Evolutionary conservation across 2,888 invertebrate species (phyloP), one percentile per base, ranked within the genome.

Genomic region (Chalcis sispes): DNA sequence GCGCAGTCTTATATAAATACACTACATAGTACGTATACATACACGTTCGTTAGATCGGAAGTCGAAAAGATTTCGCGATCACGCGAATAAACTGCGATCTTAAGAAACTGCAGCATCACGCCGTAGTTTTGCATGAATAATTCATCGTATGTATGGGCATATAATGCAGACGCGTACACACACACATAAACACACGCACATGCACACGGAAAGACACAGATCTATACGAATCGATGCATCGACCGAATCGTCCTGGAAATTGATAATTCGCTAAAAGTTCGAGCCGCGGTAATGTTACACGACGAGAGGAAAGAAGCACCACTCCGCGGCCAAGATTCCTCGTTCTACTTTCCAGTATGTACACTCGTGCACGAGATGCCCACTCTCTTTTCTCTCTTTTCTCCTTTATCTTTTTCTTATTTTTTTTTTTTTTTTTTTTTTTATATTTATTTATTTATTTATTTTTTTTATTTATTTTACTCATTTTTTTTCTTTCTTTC

Each of bases 311-410:
- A 61, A 42, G 8, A 58, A 29, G n/a, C 15, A 29, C 32, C 32
- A 32, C 3, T 18, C 42, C 32, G 58, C 46, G 70, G 72, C 59
- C 76, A 72, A 76, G 72, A 62, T 77, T 72, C 20, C 40, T 20
- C 48, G 62, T 20, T 74, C 61, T n/a, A 75, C 72, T 67, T 70
- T 64, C 64, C 13, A 5, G 50, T 5, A 2, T 10, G 18, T 27
- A n/a, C 25, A 58, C 15, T 15, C 8, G 46, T 46, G n/a, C 46
- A n/a, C n/a, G 3, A 8, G 20, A 15, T 48, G 61, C 70, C 27
- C 40, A 58, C 69, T 69, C 69, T 58, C 20, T 69, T 54, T 27
- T 27, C 40, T 46, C 15, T 15, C 15, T 2, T 42, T 42, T 42
- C 42, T 42, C 42, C 15, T 42, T 42, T 42, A 36, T 29, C n/a